Percentiles rank a stretch among this genome's conserved stretches.
Conservation (phyloP, 2,113 vertebrate genomes). For the Tricholaema leucomelas region DNA sequence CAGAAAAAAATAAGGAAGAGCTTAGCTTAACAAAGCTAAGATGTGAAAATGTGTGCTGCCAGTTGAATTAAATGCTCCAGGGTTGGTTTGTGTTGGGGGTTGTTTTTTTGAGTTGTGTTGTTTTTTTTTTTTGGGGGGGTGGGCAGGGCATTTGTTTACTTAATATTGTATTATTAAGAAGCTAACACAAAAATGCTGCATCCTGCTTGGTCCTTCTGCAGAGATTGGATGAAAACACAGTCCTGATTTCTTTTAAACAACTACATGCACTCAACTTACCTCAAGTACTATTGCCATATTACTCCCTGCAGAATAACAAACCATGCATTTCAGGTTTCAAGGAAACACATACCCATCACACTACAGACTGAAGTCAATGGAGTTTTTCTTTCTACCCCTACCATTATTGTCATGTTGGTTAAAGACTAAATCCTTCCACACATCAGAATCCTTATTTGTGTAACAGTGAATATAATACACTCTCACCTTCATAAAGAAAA, state of each 20-base stretch:
- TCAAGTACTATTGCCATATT: background rate
- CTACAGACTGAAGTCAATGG: background rate
- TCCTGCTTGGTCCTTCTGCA: background rate
- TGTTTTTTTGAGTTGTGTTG: no score
- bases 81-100: background rate
- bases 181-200: background rate
- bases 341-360: background rate
- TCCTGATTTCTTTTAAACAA: background rate
- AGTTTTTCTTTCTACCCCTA: background rate
- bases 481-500: background rate
- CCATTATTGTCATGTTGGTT: background rate
- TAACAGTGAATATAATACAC: background rate
- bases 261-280: accelerated
- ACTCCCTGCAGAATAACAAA: background rate
- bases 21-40: background rate
- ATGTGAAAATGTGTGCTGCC: background rate
- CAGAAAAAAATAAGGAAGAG: background rate
- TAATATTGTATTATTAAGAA: background rate
- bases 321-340: background rate
- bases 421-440: background rate
- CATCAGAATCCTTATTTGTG: background rate
- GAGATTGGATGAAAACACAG: background rate
- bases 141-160: background rate
- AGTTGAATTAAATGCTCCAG: background rate
- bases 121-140: no score